phyloP scores from a whole-genome alignment of 2,797 vertebrate genomes.

The Synaphobranchus kaupii region DNA sequence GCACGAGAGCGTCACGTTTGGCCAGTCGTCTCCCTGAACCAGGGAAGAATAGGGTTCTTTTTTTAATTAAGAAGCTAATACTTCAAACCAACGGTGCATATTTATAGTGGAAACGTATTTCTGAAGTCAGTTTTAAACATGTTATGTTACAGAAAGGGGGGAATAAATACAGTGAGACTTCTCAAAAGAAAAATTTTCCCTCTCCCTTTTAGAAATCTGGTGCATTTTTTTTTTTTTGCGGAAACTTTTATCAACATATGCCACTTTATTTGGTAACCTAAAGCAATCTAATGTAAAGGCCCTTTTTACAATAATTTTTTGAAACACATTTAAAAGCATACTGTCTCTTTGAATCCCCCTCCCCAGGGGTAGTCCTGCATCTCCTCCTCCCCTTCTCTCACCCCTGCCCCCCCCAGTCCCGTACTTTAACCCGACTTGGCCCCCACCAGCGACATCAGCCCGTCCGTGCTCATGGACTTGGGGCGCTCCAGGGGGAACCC shows the following conservation, averaged over 20 bases:
- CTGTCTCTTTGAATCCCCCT: slow-evolving; percentile 71
- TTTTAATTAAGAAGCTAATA: not conserved
- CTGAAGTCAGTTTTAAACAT: not conserved
- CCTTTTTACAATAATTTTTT: slow-evolving; percentile 59
- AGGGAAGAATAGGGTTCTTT: not conserved
- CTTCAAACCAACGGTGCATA: not conserved
- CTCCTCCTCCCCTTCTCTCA: not conserved
- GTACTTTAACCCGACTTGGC: slow-evolving; percentile 81
- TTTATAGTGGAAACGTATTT: slow-evolving; percentile 1
- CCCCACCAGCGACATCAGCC: slow-evolving; percentile 88
- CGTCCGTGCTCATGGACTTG: slow-evolving; percentile 96
- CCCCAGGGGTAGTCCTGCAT: slow-evolving; percentile 35
- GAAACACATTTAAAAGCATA: slow-evolving; percentile 68
- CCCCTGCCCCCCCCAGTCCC: not conserved
- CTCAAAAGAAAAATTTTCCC: not conserved
- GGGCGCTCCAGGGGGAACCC: slow-evolving; percentile 94
- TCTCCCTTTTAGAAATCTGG: slow-evolving; percentile 17
- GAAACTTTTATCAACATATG: not conserved
- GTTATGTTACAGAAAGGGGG: not conserved
- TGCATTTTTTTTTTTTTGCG: not conserved
- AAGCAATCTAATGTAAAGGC: slow-evolving; percentile 47
- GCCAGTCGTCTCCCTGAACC: not conserved
- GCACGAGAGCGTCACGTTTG: not conserved
- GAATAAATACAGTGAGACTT: not conserved
- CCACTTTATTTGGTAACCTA: slow-evolving; percentile 19